These are phyloP conservation scores for Adelognathus sp. DNA, from an alignment of 2,888 invertebrate genomes.

Conservation along the genomic window DNA sequence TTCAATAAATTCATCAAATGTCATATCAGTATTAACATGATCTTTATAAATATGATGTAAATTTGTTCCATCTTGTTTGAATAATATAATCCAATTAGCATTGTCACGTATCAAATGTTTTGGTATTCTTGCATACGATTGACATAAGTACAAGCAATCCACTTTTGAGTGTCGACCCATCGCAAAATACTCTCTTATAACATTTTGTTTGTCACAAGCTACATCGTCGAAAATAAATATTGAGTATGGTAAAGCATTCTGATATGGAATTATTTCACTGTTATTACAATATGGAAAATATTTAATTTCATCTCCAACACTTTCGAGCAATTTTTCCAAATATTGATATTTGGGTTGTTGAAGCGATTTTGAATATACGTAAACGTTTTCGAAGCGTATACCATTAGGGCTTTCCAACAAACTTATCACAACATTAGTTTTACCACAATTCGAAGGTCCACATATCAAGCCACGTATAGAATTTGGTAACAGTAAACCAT, in stretches of 20 bases:
- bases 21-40: too few species aligned
- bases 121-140: conserved; percentile 10
- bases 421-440: conserved; percentile 61
- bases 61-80: conserved; percentile 75
- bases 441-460: conserved; percentile 59
- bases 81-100: conserved; percentile 71
- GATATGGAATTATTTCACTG: conserved; percentile 59
- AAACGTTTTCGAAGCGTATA: conserved; percentile 41
- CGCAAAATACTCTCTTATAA: conserved; percentile 8
- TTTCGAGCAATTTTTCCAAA: conserved; percentile 26
- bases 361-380: conserved; percentile 54
- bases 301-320: not conserved
- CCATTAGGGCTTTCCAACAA: conserved; percentile 53
- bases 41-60: too few species aligned
- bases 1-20: too few species aligned
- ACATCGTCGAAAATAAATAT: conserved; percentile 75
- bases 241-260: conserved; percentile 67
- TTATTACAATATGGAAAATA: conserved; percentile 30
- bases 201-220: conserved; percentile 2
- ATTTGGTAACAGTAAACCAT: conserved; percentile 68
- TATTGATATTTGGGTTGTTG: conserved; percentile 54
- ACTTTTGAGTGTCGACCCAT: conserved; percentile 11
- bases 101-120: conserved; percentile 25
- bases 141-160: conserved; percentile 1
- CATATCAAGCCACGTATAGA: conserved; percentile 55